A percentile compares a stretch with the other conserved stretches of the same genome.
Evolutionary conservation across 2,113 vertebrate species (phyloP).

Genomic region (Oncorhynchus tshawytscha): DNA sequence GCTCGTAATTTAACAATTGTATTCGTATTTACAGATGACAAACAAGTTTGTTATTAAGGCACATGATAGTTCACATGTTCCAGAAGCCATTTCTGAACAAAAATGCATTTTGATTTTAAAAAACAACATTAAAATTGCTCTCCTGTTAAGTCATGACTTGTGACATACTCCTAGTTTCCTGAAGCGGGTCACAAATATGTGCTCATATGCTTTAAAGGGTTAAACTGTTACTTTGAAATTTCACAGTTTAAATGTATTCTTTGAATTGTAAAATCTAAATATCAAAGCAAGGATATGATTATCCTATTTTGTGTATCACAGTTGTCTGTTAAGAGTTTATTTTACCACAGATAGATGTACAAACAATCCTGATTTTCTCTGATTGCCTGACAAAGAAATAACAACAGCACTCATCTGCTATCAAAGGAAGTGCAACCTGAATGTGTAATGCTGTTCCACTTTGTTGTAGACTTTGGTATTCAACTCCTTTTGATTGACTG

Average conservation of each 20-base stretch:
- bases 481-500: slow-evolving; percentile 72
- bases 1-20: too few relatives aligned
- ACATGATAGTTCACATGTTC: too few relatives aligned
- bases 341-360: slow-evolving; percentile 8
- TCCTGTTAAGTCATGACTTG: too few relatives aligned
- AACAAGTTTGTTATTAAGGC: too few relatives aligned
- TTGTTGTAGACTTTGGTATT: slow-evolving; percentile 52
- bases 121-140: too few relatives aligned
- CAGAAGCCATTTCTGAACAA: too few relatives aligned
- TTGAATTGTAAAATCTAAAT: slow-evolving; percentile 12
- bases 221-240: too few relatives aligned
- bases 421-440: slow-evolving; percentile 48
- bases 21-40: too few relatives aligned
- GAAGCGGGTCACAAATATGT: too few relatives aligned
- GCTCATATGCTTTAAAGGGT: too few relatives aligned
- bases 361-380: slow-evolving; percentile 23
- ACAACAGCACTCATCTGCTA: slow-evolving; percentile 37
- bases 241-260: neutral
- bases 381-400: slow-evolving; percentile 55
- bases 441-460: slow-evolving; percentile 53
- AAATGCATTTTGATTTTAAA: too few relatives aligned
- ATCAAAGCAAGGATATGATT: neutral
- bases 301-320: neutral
- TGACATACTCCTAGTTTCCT: too few relatives aligned
- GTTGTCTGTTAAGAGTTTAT: neutral